Conservation (phyloP, 2,888 invertebrate genomes). For the Euzetes globulus region DNA sequence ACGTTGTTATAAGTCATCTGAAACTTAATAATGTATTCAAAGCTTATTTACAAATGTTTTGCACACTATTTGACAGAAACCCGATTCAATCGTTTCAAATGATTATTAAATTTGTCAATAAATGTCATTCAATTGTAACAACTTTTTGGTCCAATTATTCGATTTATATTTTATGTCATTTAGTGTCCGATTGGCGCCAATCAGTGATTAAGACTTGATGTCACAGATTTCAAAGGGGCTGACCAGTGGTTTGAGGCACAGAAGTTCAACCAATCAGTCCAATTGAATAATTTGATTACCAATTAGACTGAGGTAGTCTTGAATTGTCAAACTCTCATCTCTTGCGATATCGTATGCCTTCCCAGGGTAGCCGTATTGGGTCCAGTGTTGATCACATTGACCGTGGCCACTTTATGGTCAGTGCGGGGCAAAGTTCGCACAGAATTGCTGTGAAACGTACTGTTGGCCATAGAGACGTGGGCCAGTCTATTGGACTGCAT, state of each 20-base stretch:
- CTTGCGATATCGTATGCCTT: conserved; percentile 23
- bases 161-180: too few relatives aligned
- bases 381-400: conserved; percentile 9
- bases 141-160: too few relatives aligned
- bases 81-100: too few relatives aligned
- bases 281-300: conserved; percentile 12
- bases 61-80: too few relatives aligned
- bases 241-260: conserved; percentile 18
- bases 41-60: neutral
- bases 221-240: neutral
- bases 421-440: conserved; percentile 14
- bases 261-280: conserved; percentile 1
- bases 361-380: conserved; percentile 12
- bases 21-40: neutral
- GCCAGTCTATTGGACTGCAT: conserved; percentile 1
- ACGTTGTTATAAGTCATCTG: neutral
- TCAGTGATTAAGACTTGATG: neutral
- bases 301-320: conserved; percentile 41
- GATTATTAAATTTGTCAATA: neutral
- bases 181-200: neutral
- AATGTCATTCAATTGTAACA: neutral
- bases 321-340: conserved; percentile 34
- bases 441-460: conserved; percentile 14
- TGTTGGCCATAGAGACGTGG: conserved; percentile 30
- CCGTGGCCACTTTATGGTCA: conserved; percentile 19